Conservation (phyloP, 92 coral and sea anemone species). For the Desmophyllum pertusum region DNA sequence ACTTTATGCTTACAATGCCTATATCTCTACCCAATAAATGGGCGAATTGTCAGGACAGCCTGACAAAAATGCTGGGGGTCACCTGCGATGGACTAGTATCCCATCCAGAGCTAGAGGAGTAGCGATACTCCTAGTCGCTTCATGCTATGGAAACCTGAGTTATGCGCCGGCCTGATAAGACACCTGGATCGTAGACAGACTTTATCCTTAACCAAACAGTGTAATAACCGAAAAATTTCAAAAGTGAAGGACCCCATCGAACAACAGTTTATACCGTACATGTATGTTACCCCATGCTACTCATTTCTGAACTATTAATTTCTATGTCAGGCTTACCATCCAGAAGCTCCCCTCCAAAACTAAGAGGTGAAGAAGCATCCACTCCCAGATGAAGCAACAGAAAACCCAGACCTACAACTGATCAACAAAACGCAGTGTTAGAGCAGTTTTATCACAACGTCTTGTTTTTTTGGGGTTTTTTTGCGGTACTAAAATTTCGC, state of each 20-base stretch:
- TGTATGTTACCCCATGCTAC: too few relatives aligned
- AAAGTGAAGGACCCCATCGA: not conserved
- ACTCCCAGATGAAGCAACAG: slow-evolving; percentile 80
- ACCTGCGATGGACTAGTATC: too few relatives aligned
- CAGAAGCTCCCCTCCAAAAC: slow-evolving; percentile 70
- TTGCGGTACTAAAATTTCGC: too few relatives aligned
- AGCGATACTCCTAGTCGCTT: too few relatives aligned
- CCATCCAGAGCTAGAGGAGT: too few relatives aligned
- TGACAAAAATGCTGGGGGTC: too few relatives aligned
- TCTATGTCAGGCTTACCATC: slow-evolving; percentile 61
- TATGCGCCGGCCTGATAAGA: too few relatives aligned
- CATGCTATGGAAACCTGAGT: too few relatives aligned
- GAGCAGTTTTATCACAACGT: not conserved
- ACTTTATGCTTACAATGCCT: too few relatives aligned
- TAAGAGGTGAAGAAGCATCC: slow-evolving; percentile 52
- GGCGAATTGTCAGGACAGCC: too few relatives aligned
- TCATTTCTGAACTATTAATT: not conserved
- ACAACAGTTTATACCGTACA: not conserved
- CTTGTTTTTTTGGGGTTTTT: not conserved
- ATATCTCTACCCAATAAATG: too few relatives aligned
- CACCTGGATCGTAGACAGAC: too few relatives aligned
- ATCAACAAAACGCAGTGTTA: not conserved
- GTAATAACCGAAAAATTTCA: not conserved
- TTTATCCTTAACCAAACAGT: not conserved
- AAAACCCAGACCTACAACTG: slow-evolving; percentile 79